Evolutionary conservation across 2,888 invertebrate species (phyloP).

Genomic region (Acleris cristana): DNA sequence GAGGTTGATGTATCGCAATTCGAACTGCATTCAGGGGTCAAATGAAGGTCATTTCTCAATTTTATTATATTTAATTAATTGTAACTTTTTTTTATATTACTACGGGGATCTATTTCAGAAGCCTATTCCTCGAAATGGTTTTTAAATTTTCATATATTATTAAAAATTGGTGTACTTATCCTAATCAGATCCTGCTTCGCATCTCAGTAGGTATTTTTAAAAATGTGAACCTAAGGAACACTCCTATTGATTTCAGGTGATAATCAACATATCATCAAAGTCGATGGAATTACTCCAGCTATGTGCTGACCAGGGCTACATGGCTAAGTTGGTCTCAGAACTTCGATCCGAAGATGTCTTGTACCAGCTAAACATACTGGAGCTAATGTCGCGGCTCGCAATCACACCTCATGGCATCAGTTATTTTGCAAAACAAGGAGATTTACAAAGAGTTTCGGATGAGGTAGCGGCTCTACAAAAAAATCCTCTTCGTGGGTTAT

Average conservation of each 20-base stretch:
- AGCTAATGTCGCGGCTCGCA: constrained; percentile 89
- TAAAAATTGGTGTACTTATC: too few relatives aligned
- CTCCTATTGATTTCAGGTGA: constrained; percentile 67
- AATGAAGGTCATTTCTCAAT: too few relatives aligned
- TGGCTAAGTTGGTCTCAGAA: constrained; percentile 87
- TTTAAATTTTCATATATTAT: too few relatives aligned
- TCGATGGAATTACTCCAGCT: constrained; percentile 84
- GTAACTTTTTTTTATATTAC: too few relatives aligned
- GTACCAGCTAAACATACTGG: constrained; percentile 91
- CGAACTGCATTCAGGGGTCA: too few relatives aligned
- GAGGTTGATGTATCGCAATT: too few relatives aligned
- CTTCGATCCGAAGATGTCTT: constrained; percentile 89
- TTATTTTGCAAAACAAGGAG: constrained; percentile 87
- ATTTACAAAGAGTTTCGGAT: constrained; percentile 85
- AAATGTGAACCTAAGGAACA: too few relatives aligned
- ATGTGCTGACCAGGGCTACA: constrained; percentile 85
- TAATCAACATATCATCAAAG: constrained; percentile 85
- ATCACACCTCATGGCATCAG: constrained; percentile 88
- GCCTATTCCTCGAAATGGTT: too few relatives aligned
- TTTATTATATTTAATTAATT: too few relatives aligned
- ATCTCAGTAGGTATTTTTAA: too few relatives aligned
- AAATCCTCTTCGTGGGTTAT: constrained; percentile 85
- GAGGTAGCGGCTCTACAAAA: constrained; percentile 84
- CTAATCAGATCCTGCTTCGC: too few relatives aligned
- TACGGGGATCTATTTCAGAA: too few relatives aligned